Conservation (phyloP, 2,797 vertebrate species). For the Rhinella marina region DNA sequence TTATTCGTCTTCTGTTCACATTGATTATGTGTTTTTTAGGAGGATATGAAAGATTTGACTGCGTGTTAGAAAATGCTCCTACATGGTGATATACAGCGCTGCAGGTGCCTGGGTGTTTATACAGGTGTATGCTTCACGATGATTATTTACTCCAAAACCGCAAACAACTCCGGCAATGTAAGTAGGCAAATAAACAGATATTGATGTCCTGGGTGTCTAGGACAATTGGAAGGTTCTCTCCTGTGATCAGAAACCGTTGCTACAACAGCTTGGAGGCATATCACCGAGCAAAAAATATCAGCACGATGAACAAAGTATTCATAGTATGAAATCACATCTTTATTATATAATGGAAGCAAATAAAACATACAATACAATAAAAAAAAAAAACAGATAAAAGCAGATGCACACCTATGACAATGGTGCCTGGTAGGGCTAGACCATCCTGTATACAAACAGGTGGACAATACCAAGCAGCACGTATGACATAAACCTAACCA, state of each 20-base stretch:
- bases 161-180: constrained; percentile 5
- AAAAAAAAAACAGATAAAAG: no score
- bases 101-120: constrained; percentile 37
- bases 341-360: no score
- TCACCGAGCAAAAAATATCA: no score
- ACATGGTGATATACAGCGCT: neutral
- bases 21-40: constrained; percentile 51
- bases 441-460: no score
- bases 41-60: constrained; percentile 30
- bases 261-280: no score
- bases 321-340: no score
- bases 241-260: neutral
- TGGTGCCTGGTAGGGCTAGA: no score
- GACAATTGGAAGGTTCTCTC: neutral
- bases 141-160: constrained; percentile 1
- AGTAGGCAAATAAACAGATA: neutral
- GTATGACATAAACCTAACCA: no score
- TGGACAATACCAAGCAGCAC: no score
- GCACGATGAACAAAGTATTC: no score
- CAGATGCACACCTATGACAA: no score
- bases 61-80: constrained; percentile 6
- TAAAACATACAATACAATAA: no score
- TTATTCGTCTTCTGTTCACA: constrained; percentile 39
- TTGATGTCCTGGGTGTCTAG: neutral
- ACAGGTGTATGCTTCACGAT: constrained; percentile 11